Base-by-base conservation (phyloP, 37 sponge, comb jelly and placozoan genomes). In the Halisarca cf. caerulea region DNA sequence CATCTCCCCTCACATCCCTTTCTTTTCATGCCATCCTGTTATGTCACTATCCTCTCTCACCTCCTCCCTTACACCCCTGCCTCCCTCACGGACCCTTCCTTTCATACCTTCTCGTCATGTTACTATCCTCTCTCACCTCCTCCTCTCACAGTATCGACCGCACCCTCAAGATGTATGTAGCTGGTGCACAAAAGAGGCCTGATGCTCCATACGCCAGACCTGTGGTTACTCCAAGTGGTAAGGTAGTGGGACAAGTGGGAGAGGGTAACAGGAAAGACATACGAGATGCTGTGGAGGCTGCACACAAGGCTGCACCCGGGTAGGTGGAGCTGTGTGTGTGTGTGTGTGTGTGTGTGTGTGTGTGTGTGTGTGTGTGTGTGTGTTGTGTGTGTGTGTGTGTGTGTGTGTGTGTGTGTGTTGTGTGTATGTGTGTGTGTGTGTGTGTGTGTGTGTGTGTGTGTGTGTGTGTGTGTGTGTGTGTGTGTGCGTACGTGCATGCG, bases 181-280 rank as follows among this genome's bases (percentile, higher is more conserved):
- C 95, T 18, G 99, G 97, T 1, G 86, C 88, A 6, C 93, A 94
- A 89, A 94, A 92, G 88, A 68, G 99, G 36, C 97, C 99, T 3
- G 97, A 94, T 88, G 96, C 95, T 59, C 89, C 91, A 0, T 96
- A 96, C 40, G 85, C 89, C 62, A 80, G 97, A 25, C 88, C 90
- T 8, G 94, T 98, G 23, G 27, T 86, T 6, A 36, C 78, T 37
- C 61, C 93, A 3, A 78, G 71, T 71, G 97, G 97, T 0, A 43
- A 91, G 62, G 88, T 91, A 23, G 40, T 98, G 20, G 93, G 93
- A 59, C 95, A 96, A 44, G 92, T 98, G 20, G 91, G 91, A 6
- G 99, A 98, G 83, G 99, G 97, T 2, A 96, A 90, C 85, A 87
- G 97, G 61, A 98, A 98, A 81, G 99, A 98, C 82, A 86, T 98